Conservation (phyloP, 92 coral and sea anemone species). For the Actinernus sp. region DNA sequence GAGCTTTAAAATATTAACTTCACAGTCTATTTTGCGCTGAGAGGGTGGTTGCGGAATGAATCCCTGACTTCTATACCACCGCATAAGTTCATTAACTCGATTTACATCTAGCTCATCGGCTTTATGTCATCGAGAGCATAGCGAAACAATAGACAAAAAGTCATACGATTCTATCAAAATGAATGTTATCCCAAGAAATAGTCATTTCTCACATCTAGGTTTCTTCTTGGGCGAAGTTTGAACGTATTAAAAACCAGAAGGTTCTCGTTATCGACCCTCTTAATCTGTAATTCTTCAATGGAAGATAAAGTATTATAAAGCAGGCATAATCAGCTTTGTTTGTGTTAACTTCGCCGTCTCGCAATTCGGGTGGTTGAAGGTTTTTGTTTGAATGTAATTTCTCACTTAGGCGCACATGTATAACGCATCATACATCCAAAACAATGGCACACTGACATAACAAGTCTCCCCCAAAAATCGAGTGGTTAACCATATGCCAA, state of each 20-base stretch:
- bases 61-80: background rate
- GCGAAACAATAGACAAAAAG: too few species aligned
- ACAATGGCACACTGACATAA: background rate
- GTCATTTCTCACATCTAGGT: too few species aligned
- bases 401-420: slow-evolving; percentile 1
- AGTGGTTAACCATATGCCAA: slow-evolving; percentile 5
- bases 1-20: background rate
- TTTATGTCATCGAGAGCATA: background rate
- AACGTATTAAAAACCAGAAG: too few species aligned
- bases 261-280: too few species aligned
- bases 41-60: slow-evolving; percentile 1
- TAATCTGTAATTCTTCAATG: background rate
- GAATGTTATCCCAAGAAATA: too few species aligned
- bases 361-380: background rate
- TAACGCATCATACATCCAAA: background rate
- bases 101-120: background rate
- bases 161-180: too few species aligned
- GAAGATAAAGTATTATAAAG: background rate
- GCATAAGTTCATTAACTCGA: slow-evolving; percentile 7
- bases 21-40: background rate
- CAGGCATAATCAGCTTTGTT: background rate
- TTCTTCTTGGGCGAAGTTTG: too few species aligned
- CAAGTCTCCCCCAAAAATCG: slow-evolving; percentile 1
- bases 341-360: background rate
- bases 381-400: background rate